Percentiles rank a stretch among this genome's conserved stretches.
Evolutionary conservation across 2,888 invertebrate genomes (phyloP).

Genomic region (Ariolimax columbianus): DNA sequence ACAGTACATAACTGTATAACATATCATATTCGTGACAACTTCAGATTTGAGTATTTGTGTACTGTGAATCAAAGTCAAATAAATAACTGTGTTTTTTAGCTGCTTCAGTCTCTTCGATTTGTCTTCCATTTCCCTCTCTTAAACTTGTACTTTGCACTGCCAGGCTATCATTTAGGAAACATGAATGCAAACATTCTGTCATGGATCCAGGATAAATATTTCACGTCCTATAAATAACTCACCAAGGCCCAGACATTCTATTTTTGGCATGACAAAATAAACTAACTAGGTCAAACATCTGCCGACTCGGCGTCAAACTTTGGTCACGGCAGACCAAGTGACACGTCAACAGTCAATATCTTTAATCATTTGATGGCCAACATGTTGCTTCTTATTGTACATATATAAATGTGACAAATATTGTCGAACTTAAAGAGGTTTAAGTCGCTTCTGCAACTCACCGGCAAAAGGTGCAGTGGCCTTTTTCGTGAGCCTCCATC

Average conservation of each 20-base stretch:
- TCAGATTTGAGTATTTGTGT: no score
- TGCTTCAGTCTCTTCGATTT: no score
- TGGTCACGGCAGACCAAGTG: constrained; percentile 10
- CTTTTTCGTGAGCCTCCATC: constrained; percentile 61
- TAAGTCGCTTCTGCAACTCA: constrained; percentile 40
- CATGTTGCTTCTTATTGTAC: not conserved
- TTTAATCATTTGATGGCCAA: not conserved
- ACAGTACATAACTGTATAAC: no score
- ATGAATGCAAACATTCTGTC: not conserved
- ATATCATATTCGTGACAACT: no score
- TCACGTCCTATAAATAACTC: constrained; percentile 35
- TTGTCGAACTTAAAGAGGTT: not conserved
- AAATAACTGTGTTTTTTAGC: no score
- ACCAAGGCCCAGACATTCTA: constrained; percentile 43
- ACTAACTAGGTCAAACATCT: constrained; percentile 51
- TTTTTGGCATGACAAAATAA: constrained; percentile 51
- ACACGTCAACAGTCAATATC: constrained; percentile 42
- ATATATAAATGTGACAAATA: not conserved
- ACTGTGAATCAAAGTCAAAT: no score
- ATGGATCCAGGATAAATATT: not conserved
- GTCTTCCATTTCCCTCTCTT: not conserved
- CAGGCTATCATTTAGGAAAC: not conserved
- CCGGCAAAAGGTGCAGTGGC: constrained; percentile 56
- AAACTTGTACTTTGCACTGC: not conserved
- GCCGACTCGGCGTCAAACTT: constrained; percentile 47